These are phyloP conservation scores for Diploscapter pachys DNA, from an alignment of 1,140 invertebrate genomes.

Conservation along the genomic window DNA sequence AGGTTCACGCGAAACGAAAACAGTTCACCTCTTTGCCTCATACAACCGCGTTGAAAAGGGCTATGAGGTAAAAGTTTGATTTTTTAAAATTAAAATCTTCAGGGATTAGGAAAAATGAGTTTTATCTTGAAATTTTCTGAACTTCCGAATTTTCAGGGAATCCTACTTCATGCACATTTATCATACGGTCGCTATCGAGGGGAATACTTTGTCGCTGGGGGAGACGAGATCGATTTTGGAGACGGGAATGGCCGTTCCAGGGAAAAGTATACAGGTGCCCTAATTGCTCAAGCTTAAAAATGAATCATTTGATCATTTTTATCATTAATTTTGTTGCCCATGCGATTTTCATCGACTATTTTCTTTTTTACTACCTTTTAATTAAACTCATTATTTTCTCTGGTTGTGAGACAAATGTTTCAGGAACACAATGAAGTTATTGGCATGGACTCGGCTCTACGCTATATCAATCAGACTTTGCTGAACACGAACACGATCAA, in stretches of 20 bases:
- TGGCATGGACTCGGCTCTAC: constrained; percentile 86
- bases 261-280: constrained; percentile 74
- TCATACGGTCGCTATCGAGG: constrained; percentile 94
- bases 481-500: constrained; percentile 61
- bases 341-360: too few relatives aligned
- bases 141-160: constrained; percentile 45
- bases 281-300: too few relatives aligned
- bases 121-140: too few relatives aligned
- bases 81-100: too few relatives aligned
- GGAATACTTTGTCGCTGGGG: constrained; percentile 89
- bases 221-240: constrained; percentile 85
- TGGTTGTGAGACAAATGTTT: too few relatives aligned
- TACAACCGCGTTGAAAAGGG: constrained; percentile 67
- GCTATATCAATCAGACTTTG: constrained; percentile 87
- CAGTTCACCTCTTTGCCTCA: constrained; percentile 21
- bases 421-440: constrained; percentile 86
- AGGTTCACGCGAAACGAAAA: constrained; percentile 14
- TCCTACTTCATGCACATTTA: constrained; percentile 79
- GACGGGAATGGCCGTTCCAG: constrained; percentile 83
- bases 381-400: too few relatives aligned
- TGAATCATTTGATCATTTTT: too few relatives aligned
- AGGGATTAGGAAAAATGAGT: too few relatives aligned
- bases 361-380: too few relatives aligned
- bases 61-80: constrained; percentile 68
- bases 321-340: too few relatives aligned